Base-by-base conservation (phyloP, 2,113 vertebrate genomes). In the Alces alces region DNA sequence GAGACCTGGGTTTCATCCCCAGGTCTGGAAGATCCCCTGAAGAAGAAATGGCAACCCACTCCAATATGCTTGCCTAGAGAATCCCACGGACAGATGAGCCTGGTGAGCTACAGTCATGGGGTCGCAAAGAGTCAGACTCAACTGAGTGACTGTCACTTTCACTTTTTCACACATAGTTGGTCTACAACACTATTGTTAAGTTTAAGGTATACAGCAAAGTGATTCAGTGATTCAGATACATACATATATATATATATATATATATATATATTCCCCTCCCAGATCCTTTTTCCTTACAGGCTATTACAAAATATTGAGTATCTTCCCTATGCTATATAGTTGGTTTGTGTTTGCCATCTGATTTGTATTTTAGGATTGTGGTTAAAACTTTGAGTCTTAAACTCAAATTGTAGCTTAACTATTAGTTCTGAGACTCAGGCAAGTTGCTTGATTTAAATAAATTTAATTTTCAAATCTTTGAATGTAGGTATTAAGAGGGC, bases 381-480 rank as follows among this genome's bases (percentile, higher is more conserved):
- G 17, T 84, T 83, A 91, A 87, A 66, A 87, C 8, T 17, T 25
- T 78, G n/a, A 70, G 36, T 91, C 54, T 89, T 88, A 33, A n/a
- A 57, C 66, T 91, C 50, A 93, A 60, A 96, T n/a, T 85, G 64
- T 27, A 79, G 11, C 64, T 55, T 83, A 45, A 54, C 43, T 10
- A 87, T 43, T 83, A 95, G 58, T 7, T 76, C 76, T 70, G 25
- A 36, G 58, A 88, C 27, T 92, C 21, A 89, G 79, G 52, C 54
- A 86, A 94, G 54, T 47, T 73, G 55, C 33, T 57, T 54, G 7
- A 76, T 80, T 73, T 80, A 21, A 93, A 45, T 87, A 73, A 80
- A 27, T 95, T 93, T 50, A 52, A 73, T 73, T 91, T 91, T 84
- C 64, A 79, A 95, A 93, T 28, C n/a, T 88, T 60, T 89, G 21